A percentile compares a stretch with the other conserved stretches of the same genome.
phyloP scores from a whole-genome alignment of 2,888 invertebrate species.

The Maniola hyperantus region DNA sequence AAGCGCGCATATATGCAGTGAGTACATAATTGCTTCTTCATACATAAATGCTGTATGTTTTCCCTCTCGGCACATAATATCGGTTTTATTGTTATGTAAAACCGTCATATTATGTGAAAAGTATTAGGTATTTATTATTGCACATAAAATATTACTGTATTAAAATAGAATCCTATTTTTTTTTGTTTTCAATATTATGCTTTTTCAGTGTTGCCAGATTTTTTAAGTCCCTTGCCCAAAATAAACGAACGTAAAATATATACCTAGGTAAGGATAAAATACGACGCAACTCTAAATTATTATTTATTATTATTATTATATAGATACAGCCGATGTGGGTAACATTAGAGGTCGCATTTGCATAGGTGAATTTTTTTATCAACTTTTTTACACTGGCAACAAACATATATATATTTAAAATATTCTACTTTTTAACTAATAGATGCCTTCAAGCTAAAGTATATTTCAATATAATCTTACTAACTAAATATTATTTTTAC shows the following conservation, averaged over 20 bases:
- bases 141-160: neutral
- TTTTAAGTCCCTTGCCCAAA: conserved; percentile 4
- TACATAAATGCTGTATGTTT: no score
- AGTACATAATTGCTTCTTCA: no score
- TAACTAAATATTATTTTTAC: neutral
- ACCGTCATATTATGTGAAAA: neutral
- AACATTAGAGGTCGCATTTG: neutral
- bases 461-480: neutral
- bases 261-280: neutral
- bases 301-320: neutral
- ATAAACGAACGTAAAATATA: neutral
- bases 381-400: conserved; percentile 2
- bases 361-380: neutral
- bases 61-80: no score
- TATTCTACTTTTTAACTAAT: conserved; percentile 2
- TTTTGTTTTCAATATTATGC: neutral
- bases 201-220: neutral
- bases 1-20: no score
- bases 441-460: conserved; percentile 10
- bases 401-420: neutral
- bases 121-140: neutral
- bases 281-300: no score
- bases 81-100: neutral
- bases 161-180: neutral
- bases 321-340: neutral